phyloP scores from a whole-genome alignment of 2,797 vertebrate genomes.

The Valencia hispanica region DNA sequence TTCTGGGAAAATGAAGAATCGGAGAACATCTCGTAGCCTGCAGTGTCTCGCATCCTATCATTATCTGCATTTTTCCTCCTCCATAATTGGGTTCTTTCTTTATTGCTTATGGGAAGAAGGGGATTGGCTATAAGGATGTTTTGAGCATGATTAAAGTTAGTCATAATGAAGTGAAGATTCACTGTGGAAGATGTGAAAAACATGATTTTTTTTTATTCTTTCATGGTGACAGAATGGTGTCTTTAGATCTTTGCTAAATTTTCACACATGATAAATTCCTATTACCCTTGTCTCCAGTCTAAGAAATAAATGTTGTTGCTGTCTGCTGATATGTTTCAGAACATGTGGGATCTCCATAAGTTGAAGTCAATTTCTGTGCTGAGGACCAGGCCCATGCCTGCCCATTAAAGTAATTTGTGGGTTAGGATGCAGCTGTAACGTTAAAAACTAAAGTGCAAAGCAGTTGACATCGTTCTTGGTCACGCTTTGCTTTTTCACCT shows the following conservation, averaged over 20 bases:
- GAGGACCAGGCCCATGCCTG: conserved; percentile 58
- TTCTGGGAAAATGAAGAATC: conserved; percentile 74
- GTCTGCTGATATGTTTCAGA: conserved; percentile 58
- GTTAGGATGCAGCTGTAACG: conserved; percentile 64
- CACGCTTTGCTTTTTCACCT: conserved; percentile 39
- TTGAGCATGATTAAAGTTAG: conserved; percentile 77
- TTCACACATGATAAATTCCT: conserved; percentile 70
- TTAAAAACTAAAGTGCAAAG: conserved; percentile 73
- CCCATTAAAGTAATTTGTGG: conserved; percentile 74
- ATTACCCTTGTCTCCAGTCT: conserved; percentile 41
- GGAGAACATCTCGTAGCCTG: conserved; percentile 72
- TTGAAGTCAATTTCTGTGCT: conserved; percentile 71
- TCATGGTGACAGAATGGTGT: conserved; percentile 64
- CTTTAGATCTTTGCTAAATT: conserved; percentile 63
- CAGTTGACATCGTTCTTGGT: conserved; percentile 54
- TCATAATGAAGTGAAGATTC: conserved; percentile 70
- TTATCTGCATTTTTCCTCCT: conserved; percentile 80
- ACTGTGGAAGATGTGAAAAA: conserved; percentile 64
- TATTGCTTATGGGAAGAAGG: conserved; percentile 82
- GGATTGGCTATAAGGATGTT: conserved; percentile 73
- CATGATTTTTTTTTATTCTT: conserved; percentile 50
- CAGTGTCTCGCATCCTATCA: conserved; percentile 79
- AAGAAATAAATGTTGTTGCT: conserved; percentile 7
- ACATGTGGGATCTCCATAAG: conserved; percentile 74
- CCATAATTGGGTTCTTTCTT: conserved; percentile 81